Evolutionary conservation across 2,797 vertebrate genomes (phyloP).

Genomic region (Melanotaenia boesemani): DNA sequence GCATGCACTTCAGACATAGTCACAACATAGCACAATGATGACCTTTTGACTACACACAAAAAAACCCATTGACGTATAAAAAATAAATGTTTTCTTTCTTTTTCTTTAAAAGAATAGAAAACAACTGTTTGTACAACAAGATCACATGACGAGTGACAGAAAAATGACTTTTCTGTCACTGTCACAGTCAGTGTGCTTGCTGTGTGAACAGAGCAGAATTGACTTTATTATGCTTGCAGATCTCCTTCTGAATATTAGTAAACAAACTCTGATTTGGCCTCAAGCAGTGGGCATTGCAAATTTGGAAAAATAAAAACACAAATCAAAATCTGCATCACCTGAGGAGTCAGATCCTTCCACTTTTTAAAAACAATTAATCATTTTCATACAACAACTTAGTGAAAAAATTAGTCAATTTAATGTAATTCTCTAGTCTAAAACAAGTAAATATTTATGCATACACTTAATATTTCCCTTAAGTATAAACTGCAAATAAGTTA

Average conservation of each 20-base stretch:
- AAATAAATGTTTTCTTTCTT: too few species aligned
- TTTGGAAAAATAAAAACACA: background rate
- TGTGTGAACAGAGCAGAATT: background rate
- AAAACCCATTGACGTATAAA: too few species aligned
- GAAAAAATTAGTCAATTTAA: background rate
- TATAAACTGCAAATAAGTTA: conserved; percentile 3
- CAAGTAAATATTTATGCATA: background rate
- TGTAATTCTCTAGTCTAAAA: conserved; percentile 5
- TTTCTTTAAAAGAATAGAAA: background rate
- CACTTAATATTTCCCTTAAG: background rate
- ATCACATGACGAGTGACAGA: background rate
- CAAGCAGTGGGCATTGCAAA: background rate
- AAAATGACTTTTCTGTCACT: background rate
- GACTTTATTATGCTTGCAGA: too few species aligned
- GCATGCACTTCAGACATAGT: background rate
- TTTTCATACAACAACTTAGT: conserved; percentile 4
- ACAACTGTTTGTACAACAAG: background rate
- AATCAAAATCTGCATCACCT: too few species aligned
- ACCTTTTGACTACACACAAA: background rate
- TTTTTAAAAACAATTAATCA: background rate
- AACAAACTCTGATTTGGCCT: background rate
- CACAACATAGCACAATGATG: background rate
- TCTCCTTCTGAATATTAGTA: background rate
- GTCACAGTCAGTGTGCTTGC: background rate
- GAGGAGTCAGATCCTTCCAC: background rate